A percentile compares a stretch with the other conserved stretches of the same genome.
These are phyloP conservation scores for Orycteropus afer DNA, from an alignment of 2,113 vertebrate genomes.

Conservation along the genomic window DNA sequence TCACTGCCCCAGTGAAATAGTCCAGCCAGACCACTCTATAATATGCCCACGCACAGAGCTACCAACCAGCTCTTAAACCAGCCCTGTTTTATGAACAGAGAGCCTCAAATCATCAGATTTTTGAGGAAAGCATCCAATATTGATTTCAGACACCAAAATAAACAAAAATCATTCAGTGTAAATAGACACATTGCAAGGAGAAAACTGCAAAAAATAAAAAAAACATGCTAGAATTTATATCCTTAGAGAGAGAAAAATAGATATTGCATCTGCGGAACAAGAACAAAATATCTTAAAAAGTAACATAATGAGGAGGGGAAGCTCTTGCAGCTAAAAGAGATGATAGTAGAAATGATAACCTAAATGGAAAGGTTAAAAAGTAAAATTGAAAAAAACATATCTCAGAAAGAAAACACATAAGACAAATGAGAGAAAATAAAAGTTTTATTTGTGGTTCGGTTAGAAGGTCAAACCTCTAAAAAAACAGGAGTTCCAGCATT, in stretches of 20 bases:
- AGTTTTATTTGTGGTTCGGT: neutral
- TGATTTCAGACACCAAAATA: neutral
- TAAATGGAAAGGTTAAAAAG: neutral
- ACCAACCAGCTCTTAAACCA: neutral
- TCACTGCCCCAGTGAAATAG: neutral
- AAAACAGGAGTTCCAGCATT: neutral
- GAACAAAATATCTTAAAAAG: neutral
- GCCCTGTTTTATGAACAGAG: neutral
- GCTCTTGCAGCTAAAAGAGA: neutral
- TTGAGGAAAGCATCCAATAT: neutral
- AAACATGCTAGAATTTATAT: neutral
- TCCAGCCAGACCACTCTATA: neutral
- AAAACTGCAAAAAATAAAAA: neutral
- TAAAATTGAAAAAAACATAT: neutral
- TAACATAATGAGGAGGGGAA: neutral
- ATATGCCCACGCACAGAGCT: neutral
- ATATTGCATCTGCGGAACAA: neutral
- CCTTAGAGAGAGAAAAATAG: neutral
- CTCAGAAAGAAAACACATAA: neutral
- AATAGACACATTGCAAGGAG: neutral
- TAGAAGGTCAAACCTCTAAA: neutral
- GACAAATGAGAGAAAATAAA: no score
- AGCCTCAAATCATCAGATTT: neutral
- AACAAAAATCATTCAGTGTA: neutral
- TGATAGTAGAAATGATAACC: neutral